Evolutionary conservation across 2,113 vertebrate genomes (phyloP), one percentile per base, ranked within the genome.

Genomic region (Planiliza haematocheilus): DNA sequence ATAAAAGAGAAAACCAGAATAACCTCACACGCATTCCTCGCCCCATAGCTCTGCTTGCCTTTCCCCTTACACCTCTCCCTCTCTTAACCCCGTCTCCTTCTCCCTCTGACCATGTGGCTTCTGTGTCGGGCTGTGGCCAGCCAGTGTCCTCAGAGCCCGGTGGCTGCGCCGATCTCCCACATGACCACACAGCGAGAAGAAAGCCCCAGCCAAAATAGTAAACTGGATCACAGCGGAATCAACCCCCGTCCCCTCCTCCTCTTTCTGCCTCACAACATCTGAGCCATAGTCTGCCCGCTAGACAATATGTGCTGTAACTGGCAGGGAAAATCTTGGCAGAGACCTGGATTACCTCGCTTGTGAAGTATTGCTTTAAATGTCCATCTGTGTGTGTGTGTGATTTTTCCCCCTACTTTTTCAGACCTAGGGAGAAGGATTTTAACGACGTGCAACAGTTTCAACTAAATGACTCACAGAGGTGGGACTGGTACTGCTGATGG

Each of bases 151-250:
- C 82, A 74, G 55, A 70, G 77, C 70, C 79, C 69, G 76, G 79
- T 83, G 57, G 74, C 83, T 79, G 66, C 9, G 56, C 70, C 34
- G 62, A 79, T 85, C 70, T 86, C 74, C 75, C 76, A 62, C 78
- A 76, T 89, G 91, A 83, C 91, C 91, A 91, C 91, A 91, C 91
- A 92, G 88, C 17, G 38, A 91, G 90, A 92, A 91, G 90, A 91
- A 92, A 91, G 90, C 79, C 49, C 71, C 59, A 55, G 89, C 83
- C 84, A 88, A 91, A 91, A 89, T 74, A 88, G 85, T 87, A 84
- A 90, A 92, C 84, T 86, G 77, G 79, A 90, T 90, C 89, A 83
- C 82, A 88, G 84, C 78, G 78, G 83, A 86, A 73, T 74, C 74
- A 62, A 56, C 75, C 81, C 64, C 70, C 56, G 53, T 60, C 53